Evolutionary conservation across 2,888 invertebrate genomes (phyloP), one percentile per base, ranked within the genome.

Genomic region (Lottia gigantea): DNA sequence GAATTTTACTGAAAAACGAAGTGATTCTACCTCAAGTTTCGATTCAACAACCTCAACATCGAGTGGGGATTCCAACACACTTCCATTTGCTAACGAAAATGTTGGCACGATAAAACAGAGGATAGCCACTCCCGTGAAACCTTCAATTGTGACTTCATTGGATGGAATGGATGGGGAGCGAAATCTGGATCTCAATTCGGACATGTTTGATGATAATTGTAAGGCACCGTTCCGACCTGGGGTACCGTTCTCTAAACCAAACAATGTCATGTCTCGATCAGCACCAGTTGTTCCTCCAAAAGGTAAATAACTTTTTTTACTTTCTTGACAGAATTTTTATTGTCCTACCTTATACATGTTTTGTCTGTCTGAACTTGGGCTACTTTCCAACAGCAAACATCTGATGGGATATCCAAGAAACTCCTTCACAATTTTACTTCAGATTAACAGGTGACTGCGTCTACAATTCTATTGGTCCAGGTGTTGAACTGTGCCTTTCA

Each of bases 21-120:
- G 74, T 62, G 74, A 75, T 46, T 74, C 79, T 7, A 73, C 76
- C n/a, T 68, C 72, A 14, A 80, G 78, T 66, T 74, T 79, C 68
- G 83, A 83, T 70, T 79, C 82, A 14, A 85, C 78, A 71, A 74
- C 79, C 25, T 86, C 86, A 14, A 80, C 83, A 0, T 96, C 96
- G 83, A 97, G 96, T 90, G 95, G 96, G 79, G 97, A 97, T 91
- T 96, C 96, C 65, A 97, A 97, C 77, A 86, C 89, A 19, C 80
- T 91, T 75, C 98, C 98, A 61, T 98, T 98, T 90, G 98, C 98
- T 80, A 98, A 98, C 89, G 98, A 98, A 89, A 98, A 98, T 90
- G 97, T 97, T 49, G 98, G 98, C 71, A 98, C 98, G 68, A 98
- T 98, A 86, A 95, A 97, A 88, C 97, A 97, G 86, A 91, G 94